phyloP scores from a whole-genome alignment of 2,797 vertebrate species.

The Lithobates sylvaticus region DNA sequence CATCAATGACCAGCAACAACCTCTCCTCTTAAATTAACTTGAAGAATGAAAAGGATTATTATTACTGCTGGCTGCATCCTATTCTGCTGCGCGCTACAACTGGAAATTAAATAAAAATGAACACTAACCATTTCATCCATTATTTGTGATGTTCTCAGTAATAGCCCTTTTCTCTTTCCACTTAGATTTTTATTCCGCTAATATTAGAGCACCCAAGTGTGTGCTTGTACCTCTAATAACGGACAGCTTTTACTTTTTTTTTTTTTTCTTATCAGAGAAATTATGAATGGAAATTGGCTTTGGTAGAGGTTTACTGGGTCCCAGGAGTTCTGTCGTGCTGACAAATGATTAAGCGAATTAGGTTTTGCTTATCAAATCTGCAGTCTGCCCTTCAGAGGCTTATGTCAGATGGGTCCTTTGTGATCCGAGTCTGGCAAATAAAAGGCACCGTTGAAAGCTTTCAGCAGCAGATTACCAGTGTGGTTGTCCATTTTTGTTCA shows the following conservation, averaged over 20 bases:
- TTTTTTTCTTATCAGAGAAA: not conserved
- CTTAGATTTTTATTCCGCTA: constrained; percentile 21
- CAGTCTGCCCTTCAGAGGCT: not conserved
- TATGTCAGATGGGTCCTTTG: not conserved
- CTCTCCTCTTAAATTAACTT: constrained; percentile 30
- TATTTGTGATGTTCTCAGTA: constrained; percentile 8
- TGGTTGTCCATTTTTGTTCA: no score
- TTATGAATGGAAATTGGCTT: not conserved
- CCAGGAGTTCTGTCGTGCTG: not conserved
- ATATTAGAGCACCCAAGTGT: constrained; percentile 23
- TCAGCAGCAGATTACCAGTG: no score
- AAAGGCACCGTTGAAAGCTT: no score
- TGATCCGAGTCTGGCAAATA: no score
- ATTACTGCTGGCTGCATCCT: constrained; percentile 17
- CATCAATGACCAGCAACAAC: constrained; percentile 11
- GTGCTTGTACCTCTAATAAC: constrained; percentile 4
- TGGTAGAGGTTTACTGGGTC: not conserved
- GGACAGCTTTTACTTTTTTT: not conserved
- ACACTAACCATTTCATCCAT: constrained; percentile 13
- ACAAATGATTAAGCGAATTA: no score
- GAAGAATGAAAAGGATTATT: not conserved
- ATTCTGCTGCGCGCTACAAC: not conserved
- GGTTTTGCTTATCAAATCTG: not conserved
- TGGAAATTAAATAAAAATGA: constrained; percentile 34
- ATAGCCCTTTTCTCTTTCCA: not conserved